Conservation (phyloP, 2,113 vertebrate genomes). For the Brevimyrus niger region DNA sequence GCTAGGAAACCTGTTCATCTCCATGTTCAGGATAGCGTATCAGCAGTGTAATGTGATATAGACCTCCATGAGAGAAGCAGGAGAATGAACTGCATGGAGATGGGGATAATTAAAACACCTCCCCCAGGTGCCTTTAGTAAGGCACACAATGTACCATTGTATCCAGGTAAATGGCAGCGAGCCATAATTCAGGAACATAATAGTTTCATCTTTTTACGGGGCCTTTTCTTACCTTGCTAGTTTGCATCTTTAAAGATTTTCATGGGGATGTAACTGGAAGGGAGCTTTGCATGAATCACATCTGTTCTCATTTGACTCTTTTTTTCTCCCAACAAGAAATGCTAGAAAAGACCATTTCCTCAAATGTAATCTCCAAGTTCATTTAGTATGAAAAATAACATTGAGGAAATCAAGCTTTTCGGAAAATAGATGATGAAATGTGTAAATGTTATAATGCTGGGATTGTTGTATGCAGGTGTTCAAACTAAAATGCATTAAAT, state of each 20-base stretch:
- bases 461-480: neutral
- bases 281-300: neutral
- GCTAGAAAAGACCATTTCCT: neutral
- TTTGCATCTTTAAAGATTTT: slow-evolving; percentile 11
- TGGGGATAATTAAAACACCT: neutral
- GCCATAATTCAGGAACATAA: neutral
- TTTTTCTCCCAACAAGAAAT: neutral
- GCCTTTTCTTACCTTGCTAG: neutral
- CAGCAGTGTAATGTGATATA: neutral
- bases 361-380: neutral
- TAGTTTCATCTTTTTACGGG: neutral
- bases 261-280: neutral
- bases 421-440: neutral
- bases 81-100: neutral
- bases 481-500: neutral
- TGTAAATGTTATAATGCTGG: neutral
- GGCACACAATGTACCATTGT: neutral
- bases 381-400: neutral
- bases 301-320: neutral
- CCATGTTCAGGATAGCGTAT: neutral
- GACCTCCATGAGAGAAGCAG: neutral
- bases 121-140: neutral
- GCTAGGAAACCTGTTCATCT: neutral
- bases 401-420: neutral
- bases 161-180: slow-evolving; percentile 1